Evolutionary conservation across 2,797 vertebrate species (phyloP).

Genomic region (Scolopax rusticola): DNA sequence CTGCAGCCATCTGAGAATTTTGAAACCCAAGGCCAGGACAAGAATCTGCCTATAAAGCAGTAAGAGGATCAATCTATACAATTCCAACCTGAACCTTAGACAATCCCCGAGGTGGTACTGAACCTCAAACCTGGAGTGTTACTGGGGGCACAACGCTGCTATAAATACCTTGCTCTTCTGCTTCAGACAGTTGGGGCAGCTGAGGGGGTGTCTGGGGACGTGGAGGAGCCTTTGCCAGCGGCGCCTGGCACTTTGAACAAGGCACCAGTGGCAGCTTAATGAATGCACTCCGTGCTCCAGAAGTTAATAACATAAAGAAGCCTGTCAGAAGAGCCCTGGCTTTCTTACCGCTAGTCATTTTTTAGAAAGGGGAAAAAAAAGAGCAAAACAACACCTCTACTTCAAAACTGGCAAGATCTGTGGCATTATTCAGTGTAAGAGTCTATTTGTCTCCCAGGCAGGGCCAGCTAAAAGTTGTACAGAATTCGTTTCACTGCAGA

Average conservation of each 20-base stretch:
- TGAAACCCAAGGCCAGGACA: background rate
- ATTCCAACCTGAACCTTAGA: background rate
- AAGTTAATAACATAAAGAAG: conserved; percentile 40
- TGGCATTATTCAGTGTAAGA: background rate
- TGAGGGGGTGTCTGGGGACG: background rate
- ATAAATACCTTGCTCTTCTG: background rate
- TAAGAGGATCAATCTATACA: background rate
- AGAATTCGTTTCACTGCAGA: conserved; percentile 10
- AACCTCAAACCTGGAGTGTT: background rate
- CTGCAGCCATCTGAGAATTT: background rate
- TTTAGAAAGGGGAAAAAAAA: background rate
- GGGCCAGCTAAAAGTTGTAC: background rate
- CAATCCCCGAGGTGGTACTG: background rate
- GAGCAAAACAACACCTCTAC: background rate
- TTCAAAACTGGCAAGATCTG: background rate
- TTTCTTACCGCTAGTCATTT: background rate
- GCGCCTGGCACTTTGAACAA: background rate
- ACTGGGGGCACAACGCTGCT: background rate
- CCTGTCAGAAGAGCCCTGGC: background rate
- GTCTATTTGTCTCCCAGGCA: background rate
- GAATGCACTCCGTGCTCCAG: background rate
- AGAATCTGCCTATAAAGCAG: background rate
- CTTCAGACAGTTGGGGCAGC: background rate
- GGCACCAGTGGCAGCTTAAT: background rate
- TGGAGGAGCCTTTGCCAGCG: background rate